These are phyloP conservation scores for Crocodylus rhombifer DNA, from an alignment of 2,797 vertebrate genomes.

Conservation along the genomic window DNA sequence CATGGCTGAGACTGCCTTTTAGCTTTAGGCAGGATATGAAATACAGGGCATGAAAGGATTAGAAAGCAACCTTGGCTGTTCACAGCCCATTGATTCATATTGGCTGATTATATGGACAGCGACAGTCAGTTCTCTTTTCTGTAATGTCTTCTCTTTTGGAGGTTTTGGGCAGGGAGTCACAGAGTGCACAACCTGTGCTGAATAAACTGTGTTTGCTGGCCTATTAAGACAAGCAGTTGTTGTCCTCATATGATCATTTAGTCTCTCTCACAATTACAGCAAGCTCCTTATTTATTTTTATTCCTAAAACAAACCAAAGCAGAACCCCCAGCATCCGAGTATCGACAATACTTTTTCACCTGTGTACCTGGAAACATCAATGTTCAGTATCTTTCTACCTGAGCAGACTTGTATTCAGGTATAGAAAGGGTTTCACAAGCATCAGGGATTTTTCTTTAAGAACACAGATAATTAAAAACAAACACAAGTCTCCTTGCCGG, in stretches of 20 bases:
- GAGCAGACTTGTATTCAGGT: background rate
- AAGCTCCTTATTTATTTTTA: background rate
- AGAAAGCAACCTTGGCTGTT: conserved; percentile 1
- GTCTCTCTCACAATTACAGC: background rate
- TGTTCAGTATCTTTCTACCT: rapidly evolving
- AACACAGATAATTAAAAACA: background rate
- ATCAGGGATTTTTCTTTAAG: rapidly evolving
- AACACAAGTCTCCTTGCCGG: background rate
- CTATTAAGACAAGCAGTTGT: background rate
- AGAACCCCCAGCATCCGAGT: background rate
- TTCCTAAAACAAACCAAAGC: background rate
- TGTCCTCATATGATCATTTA: background rate
- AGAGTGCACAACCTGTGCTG: background rate
- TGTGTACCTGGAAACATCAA: background rate
- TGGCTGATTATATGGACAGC: background rate
- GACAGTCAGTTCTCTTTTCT: background rate
- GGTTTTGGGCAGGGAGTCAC: conserved; percentile 19
- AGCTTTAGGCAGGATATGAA: conserved; percentile 1
- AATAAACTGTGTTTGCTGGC: background rate
- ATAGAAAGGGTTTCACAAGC: background rate
- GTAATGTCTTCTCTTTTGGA: background rate
- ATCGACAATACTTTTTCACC: background rate
- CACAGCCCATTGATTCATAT: conserved; percentile 13
- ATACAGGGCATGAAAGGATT: rapidly evolving
- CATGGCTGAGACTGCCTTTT: background rate